Base-by-base conservation (phyloP, 2,797 vertebrate species). In the Diceros bicornis region DNA sequence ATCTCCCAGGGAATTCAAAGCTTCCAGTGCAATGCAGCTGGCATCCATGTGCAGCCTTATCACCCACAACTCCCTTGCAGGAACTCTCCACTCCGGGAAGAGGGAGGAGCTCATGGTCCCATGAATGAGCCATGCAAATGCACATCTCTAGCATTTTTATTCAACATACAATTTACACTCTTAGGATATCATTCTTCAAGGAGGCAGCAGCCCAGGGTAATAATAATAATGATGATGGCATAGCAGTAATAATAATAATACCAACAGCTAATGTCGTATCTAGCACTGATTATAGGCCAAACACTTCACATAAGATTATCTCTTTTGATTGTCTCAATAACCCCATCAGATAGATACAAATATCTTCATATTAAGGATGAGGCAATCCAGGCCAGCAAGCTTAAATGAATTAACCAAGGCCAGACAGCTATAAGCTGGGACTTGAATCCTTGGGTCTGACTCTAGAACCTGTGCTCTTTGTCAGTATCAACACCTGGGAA, bases 1-100 rank as follows among this genome's bases (percentile, higher is more conserved):
- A 94, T 98, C 98, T 98, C 98, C 98, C 97, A 96, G 98, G 98
- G 97, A 98, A 98, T 97, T 98, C 98, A 98, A 98, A 98, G 98
- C 98, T 97, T 98, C 98, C 98, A 89, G 97, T 64, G 97, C 98
- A 97, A 96, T 96, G 81, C 96, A 0, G 0, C 98, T 98, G 72
- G 79, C 32, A 61, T 66, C 91, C 11, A 1, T 52, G 88, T 32
- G 72, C 21, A 87, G 83, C 62, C 72, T 87, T 20, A 34, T 85
- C 68, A 44, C 52, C 94, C 68, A 59, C 64, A 3, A 89, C 94
- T 96, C 79, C 52, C 64, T 83, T 7, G 34, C 84, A 75, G 59
- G 90, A 84, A 83, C 96, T 91, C 87, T 95, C 34, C n/a, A 47
- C 89, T 90, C 84, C 66, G 41, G 77, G 50, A 37, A 61, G 59